A percentile compares a stretch with the other conserved stretches of the same genome.
Evolutionary conservation across 2,113 vertebrate genomes (phyloP).

Genomic region (Budorcas taxicolor): DNA sequence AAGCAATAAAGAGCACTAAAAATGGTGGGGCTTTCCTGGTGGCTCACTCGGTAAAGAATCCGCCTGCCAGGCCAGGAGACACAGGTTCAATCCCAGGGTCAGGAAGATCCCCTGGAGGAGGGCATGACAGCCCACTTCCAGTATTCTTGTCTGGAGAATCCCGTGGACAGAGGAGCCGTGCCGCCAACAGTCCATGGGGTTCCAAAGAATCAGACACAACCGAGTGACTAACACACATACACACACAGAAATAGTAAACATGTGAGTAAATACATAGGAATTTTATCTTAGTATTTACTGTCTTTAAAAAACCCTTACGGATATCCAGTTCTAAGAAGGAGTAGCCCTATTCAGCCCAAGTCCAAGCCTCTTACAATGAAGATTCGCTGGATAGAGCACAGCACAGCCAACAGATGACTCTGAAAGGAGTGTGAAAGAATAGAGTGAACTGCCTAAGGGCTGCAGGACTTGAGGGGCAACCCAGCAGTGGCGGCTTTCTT

Average conservation of each 20-base stretch:
- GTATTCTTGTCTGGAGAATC: background rate
- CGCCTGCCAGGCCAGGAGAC: background rate
- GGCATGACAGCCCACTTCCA: background rate
- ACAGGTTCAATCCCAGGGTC: background rate
- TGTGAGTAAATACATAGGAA: background rate
- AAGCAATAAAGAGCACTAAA: background rate
- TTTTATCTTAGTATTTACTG: background rate
- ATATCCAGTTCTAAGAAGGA: background rate
- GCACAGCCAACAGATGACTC: background rate
- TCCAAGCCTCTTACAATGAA: background rate
- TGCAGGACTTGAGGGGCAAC: background rate
- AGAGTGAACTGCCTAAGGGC: no score
- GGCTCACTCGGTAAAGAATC: background rate
- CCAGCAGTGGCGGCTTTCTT: background rate
- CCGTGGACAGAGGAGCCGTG: accelerated
- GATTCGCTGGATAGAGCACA: background rate
- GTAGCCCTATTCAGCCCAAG: background rate
- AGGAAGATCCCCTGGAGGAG: background rate
- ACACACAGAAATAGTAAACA: background rate
- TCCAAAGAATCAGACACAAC: background rate
- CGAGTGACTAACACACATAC: background rate
- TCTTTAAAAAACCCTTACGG: background rate
- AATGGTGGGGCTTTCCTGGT: background rate
- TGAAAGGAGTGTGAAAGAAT: background rate
- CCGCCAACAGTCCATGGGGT: accelerated